Percentiles rank a stretch among this genome's conserved stretches.
These are phyloP conservation scores for Sebastes matsubarae DNA, from an alignment of 2,797 vertebrate genomes.

Conservation along the genomic window DNA sequence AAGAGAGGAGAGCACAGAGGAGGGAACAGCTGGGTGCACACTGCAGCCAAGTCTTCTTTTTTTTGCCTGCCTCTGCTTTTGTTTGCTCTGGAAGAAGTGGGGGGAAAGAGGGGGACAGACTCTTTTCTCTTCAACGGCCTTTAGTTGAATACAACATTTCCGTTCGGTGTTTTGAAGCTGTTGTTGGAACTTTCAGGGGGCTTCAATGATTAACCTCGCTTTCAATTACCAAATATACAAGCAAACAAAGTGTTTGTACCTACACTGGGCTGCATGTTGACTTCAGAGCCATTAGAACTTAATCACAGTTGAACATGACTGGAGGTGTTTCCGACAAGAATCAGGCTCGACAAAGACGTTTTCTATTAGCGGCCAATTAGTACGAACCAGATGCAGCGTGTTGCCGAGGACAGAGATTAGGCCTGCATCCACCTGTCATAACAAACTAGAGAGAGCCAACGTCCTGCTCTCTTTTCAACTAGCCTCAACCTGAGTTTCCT, in stretches of 20 bases:
- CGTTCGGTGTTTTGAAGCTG: background rate
- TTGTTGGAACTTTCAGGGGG: background rate
- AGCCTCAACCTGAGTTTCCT: background rate
- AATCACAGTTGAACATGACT: slow-evolving; percentile 53
- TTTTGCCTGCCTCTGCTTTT: slow-evolving; percentile 41
- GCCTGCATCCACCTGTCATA: slow-evolving; percentile 73
- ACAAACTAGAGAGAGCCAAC: slow-evolving; percentile 57
- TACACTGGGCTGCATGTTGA: background rate
- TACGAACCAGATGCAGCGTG: slow-evolving; percentile 60
- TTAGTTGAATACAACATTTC: slow-evolving; percentile 41
- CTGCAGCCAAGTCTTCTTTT: slow-evolving; percentile 49
- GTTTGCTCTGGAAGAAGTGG: slow-evolving; percentile 49
- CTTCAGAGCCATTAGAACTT: slow-evolving; percentile 44
- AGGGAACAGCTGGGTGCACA: slow-evolving; percentile 69
- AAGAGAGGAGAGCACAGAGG: slow-evolving; percentile 26
- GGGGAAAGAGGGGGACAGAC: background rate
- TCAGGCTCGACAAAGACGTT: slow-evolving; percentile 56
- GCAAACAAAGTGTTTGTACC: background rate
- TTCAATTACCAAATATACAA: background rate
- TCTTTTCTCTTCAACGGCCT: slow-evolving; percentile 21
- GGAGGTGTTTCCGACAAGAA: slow-evolving; percentile 66
- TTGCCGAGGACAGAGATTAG: slow-evolving; percentile 63
- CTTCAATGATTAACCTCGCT: background rate
- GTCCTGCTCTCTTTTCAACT: slow-evolving; percentile 8
- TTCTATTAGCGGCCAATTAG: slow-evolving; percentile 78